Conservation (phyloP, 2,797 vertebrate genomes). For the Buphagus erythrorhynchus region DNA sequence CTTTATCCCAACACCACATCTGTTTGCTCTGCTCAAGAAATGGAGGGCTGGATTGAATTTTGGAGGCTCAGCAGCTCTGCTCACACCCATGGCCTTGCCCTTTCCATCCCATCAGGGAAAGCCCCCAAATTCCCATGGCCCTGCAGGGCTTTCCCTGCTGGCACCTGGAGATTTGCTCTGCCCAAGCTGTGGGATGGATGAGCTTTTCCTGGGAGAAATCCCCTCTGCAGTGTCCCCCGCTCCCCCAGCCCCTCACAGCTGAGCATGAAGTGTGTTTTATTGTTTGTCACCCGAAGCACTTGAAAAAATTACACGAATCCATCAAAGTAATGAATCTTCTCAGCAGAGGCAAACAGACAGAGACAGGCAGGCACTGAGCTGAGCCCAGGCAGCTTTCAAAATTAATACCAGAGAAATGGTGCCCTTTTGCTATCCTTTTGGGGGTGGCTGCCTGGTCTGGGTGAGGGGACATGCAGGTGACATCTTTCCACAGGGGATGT, state of each 20-base stretch:
- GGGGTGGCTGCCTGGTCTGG: not conserved
- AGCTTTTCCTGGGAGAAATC: not conserved
- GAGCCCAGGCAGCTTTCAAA: constrained; percentile 54
- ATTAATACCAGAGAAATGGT: constrained; percentile 53
- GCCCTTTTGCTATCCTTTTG: not conserved
- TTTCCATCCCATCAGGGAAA: not conserved
- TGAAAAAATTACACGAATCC: constrained; percentile 75
- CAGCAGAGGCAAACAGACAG: constrained; percentile 67
- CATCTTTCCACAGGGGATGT: fast-evolving
- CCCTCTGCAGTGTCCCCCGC: not conserved
- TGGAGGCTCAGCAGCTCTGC: not conserved
- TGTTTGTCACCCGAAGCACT: constrained; percentile 72
- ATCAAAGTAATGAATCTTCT: constrained; percentile 75
- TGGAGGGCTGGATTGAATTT: not conserved
- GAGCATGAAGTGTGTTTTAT: constrained; percentile 8
- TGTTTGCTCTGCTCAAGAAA: not conserved
- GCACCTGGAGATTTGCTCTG: not conserved
- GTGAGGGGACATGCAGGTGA: not conserved
- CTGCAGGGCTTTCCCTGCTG: not conserved
- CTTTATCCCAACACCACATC: not conserved
- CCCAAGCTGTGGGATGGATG: not conserved
- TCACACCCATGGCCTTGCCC: not conserved
- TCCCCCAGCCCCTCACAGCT: not conserved
- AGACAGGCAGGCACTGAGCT: constrained; percentile 55
- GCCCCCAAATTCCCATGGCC: not conserved